phyloP scores from a whole-genome alignment of 2,113 vertebrate species.

The Hippocampus abdominalis region DNA sequence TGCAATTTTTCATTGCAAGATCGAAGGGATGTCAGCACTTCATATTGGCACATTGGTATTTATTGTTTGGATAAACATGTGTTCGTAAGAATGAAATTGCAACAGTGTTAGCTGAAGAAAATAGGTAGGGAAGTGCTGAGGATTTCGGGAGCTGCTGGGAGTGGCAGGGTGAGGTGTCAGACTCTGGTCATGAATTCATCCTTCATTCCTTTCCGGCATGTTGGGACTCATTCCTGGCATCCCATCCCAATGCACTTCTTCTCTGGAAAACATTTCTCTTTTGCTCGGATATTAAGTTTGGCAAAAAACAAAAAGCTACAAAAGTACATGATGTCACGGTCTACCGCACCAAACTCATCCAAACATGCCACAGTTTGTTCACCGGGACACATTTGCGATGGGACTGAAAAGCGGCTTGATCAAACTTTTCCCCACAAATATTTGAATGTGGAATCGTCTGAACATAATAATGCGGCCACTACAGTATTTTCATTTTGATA shows the following conservation, averaged over 20 bases:
- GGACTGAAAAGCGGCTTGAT: not conserved
- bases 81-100: conserved; percentile 5
- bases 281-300: not conserved
- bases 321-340: not conserved
- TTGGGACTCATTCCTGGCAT: conserved; percentile 47
- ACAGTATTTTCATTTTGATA: not conserved
- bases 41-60: not conserved
- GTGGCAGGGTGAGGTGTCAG: conserved; percentile 44
- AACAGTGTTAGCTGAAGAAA: not conserved
- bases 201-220: conserved; percentile 48
- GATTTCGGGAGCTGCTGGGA: conserved; percentile 52
- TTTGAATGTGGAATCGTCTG: not conserved
- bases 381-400: not conserved
- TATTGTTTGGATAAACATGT: not conserved
- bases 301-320: not conserved
- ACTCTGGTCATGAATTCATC: conserved; percentile 25
- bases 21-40: not conserved
- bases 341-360: not conserved
- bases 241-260: conserved; percentile 9
- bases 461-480: not conserved
- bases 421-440: not conserved
- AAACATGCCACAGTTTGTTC: not conserved
- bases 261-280: not conserved
- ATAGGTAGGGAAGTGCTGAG: conserved; percentile 5
- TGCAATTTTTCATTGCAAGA: not conserved